Conservation (phyloP, 2,113 vertebrate species). For the Cyprinodon tularosa region DNA sequence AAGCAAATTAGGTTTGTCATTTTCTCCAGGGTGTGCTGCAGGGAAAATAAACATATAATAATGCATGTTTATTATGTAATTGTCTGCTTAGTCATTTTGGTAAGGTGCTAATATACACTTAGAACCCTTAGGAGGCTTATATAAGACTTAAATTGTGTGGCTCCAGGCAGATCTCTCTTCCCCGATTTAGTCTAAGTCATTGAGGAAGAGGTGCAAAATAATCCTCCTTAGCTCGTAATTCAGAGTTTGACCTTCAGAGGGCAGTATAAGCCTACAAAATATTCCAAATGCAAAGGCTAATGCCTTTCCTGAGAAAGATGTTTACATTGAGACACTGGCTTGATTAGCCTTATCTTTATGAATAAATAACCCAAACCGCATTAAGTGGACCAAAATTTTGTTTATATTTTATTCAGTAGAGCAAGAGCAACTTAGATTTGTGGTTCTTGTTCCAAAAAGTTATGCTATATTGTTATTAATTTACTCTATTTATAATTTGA, state of each 20-base stretch:
- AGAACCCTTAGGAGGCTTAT: no score
- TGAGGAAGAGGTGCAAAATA: neutral
- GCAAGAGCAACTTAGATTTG: neutral
- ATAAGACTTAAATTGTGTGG: no score
- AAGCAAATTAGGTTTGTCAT: no score
- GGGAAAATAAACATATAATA: no score
- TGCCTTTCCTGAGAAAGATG: neutral
- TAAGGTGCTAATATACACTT: no score
- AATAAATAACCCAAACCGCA: neutral
- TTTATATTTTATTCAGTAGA: neutral
- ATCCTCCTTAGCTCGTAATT: neutral
- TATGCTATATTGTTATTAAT: neutral
- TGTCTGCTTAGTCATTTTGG: no score
- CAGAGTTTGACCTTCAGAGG: conserved; percentile 14
- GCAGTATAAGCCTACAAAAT: conserved; percentile 20
- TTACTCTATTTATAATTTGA: neutral
- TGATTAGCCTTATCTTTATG: neutral
- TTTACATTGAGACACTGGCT: neutral
- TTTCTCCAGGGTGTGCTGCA: no score
- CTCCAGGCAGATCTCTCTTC: no score
- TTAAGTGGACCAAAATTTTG: no score
- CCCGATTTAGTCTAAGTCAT: neutral
- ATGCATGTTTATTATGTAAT: no score
- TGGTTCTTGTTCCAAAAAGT: neutral
- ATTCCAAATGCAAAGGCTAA: neutral